phyloP scores from a whole-genome alignment of 2,797 vertebrate genomes.

The Hylomyscus alleni region DNA sequence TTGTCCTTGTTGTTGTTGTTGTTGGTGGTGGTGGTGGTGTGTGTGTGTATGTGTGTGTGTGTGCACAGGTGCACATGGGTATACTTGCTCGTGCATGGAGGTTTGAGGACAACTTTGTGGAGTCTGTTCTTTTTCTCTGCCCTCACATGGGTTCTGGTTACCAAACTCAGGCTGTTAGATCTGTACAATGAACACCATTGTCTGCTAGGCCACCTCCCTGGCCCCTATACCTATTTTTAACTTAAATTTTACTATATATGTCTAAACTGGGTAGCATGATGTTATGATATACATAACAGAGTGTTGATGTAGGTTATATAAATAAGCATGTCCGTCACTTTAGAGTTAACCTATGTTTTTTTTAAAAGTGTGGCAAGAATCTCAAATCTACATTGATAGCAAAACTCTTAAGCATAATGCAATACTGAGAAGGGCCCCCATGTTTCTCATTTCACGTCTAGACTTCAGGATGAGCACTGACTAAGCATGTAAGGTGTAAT shows the following conservation, averaged over 20 bases:
- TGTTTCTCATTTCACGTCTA: background rate
- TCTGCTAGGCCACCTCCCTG: background rate
- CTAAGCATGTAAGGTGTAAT: too few relatives aligned
- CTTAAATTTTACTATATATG: background rate
- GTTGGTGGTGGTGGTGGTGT: too few relatives aligned
- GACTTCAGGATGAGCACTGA: too few relatives aligned
- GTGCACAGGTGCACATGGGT: fast-evolving
- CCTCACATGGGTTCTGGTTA: background rate
- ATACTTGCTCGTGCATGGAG: background rate
- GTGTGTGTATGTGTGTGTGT: background rate
- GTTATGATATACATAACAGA: background rate
- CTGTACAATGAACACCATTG: too few relatives aligned
- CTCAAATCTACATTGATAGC: background rate
- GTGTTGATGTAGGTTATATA: background rate
- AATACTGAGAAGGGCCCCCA: background rate
- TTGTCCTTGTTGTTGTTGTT: background rate
- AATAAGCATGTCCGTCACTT: background rate
- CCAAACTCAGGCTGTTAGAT: background rate
- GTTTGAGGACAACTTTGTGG: background rate
- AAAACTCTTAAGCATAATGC: background rate
- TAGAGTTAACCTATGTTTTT: background rate
- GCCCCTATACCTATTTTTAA: background rate
- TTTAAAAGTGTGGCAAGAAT: background rate
- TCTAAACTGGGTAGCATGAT: background rate
- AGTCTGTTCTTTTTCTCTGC: background rate